Evolutionary conservation across 2,113 vertebrate genomes (phyloP).

Genomic region (Gadus chalcogrammus): DNA sequence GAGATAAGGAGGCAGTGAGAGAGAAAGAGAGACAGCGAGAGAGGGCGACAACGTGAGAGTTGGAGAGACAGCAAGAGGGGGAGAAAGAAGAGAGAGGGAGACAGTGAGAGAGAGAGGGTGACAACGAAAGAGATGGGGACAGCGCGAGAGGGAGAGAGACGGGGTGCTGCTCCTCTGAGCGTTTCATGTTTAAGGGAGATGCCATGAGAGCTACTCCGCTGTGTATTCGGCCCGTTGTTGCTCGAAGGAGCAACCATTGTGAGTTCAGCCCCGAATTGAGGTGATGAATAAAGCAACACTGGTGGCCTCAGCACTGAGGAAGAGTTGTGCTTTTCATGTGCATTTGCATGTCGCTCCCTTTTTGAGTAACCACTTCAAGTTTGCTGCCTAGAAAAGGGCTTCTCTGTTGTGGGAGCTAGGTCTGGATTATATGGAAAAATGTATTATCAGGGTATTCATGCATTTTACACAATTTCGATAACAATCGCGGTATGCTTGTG

Average conservation of each 20-base stretch:
- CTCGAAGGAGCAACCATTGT: constrained; percentile 26
- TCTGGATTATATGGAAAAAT: too few species aligned
- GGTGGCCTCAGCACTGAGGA: constrained; percentile 27
- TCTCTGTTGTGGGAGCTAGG: constrained; percentile 12
- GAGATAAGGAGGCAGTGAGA: too few species aligned
- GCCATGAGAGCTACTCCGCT: constrained; percentile 25
- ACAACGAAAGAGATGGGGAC: too few species aligned
- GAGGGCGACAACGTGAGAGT: too few species aligned
- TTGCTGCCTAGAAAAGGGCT: constrained; percentile 28
- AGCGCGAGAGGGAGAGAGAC: too few species aligned
- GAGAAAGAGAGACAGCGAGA: too few species aligned
- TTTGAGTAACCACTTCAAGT: constrained; percentile 48
- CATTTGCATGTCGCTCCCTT: constrained; percentile 21
- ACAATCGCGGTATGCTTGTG: too few species aligned
- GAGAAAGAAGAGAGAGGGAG: too few species aligned
- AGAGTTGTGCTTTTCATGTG: constrained; percentile 38
- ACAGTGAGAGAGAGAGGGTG: too few species aligned
- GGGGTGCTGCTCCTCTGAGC: constrained; percentile 40
- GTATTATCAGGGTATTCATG: too few species aligned
- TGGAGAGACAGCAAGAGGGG: too few species aligned
- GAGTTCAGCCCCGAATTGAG: constrained; percentile 42
- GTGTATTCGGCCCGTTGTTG: constrained; percentile 17
- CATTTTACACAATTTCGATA: too few species aligned
- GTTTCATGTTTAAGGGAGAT: constrained; percentile 36
- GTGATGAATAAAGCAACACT: constrained; percentile 65